These are phyloP conservation scores for Cryptocephalus moraei DNA, from an alignment of 2,888 invertebrate genomes.

Conservation along the genomic window DNA sequence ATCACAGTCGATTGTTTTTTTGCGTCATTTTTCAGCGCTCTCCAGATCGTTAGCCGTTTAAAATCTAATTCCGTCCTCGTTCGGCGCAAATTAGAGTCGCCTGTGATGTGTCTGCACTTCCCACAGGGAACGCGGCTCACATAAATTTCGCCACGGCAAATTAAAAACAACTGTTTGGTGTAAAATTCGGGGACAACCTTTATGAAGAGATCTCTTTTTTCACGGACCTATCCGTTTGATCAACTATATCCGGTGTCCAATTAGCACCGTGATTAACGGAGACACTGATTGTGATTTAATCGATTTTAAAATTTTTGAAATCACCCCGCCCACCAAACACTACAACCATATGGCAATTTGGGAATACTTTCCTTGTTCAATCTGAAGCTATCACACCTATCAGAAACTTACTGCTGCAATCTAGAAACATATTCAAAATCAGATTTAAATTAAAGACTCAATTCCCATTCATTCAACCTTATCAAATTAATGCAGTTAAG, in stretches of 20 bases:
- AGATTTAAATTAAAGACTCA: too few relatives aligned
- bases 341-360: too few relatives aligned
- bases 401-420: too few relatives aligned
- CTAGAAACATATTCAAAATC: too few relatives aligned
- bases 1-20: conserved; percentile 27
- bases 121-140: conserved; percentile 27
- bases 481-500: too few relatives aligned
- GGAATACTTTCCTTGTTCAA: too few relatives aligned
- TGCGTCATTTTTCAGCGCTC: conserved; percentile 36
- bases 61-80: conserved; percentile 37
- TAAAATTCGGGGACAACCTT: conserved; percentile 26
- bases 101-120: conserved; percentile 34
- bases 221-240: conserved; percentile 7
- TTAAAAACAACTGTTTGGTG: conserved; percentile 39
- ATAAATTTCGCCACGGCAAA: conserved; percentile 40
- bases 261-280: conserved; percentile 6
- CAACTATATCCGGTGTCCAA: conserved; percentile 20
- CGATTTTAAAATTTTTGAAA: too few relatives aligned
- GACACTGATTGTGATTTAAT: too few relatives aligned
- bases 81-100: conserved; percentile 37
- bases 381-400: too few relatives aligned
- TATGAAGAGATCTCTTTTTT: conserved; percentile 4
- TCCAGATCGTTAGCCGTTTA: conserved; percentile 39
- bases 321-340: too few relatives aligned
- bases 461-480: too few relatives aligned